Conservation (phyloP, 2,888 invertebrate species). For the Drosophila birchii region DNA sequence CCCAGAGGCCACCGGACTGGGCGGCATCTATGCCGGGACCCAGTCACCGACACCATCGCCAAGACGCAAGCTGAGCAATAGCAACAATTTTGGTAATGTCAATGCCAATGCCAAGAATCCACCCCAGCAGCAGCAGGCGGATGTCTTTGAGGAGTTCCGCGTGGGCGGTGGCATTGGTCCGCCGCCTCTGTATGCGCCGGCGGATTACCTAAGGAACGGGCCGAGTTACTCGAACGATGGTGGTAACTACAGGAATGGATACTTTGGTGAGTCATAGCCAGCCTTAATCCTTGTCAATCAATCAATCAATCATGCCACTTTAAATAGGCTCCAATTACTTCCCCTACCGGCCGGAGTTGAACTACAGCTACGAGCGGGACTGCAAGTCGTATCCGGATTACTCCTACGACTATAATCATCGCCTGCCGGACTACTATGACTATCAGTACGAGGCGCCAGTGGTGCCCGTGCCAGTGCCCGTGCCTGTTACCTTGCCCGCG, state of each 20-base stretch:
- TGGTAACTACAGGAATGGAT: slow-evolving; percentile 81
- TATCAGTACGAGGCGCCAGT: slow-evolving; percentile 80
- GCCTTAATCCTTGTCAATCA: too few species aligned
- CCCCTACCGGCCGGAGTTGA: slow-evolving; percentile 83
- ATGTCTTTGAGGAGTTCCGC: slow-evolving; percentile 75
- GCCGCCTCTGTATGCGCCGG: slow-evolving; percentile 77
- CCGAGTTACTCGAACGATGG: slow-evolving; percentile 83
- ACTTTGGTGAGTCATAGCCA: slow-evolving; percentile 77
- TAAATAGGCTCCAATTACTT: slow-evolving; percentile 84
- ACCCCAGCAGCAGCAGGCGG: slow-evolving; percentile 27
- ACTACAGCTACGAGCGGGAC: slow-evolving; percentile 83
- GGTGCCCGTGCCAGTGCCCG: slow-evolving; percentile 42
- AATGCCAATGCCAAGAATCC: slow-evolving; percentile 1
- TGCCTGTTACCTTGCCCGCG: slow-evolving; percentile 43
- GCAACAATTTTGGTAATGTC: slow-evolving; percentile 87
- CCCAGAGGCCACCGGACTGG: slow-evolving; percentile 85
- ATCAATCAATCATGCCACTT: not conserved
- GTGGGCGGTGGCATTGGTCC: slow-evolving; percentile 77
- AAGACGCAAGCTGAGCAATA: slow-evolving; percentile 89
- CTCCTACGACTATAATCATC: slow-evolving; percentile 83
- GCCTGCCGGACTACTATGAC: slow-evolving; percentile 83
- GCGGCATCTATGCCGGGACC: slow-evolving; percentile 85
- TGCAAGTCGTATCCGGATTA: slow-evolving; percentile 85
- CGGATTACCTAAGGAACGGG: slow-evolving; percentile 81
- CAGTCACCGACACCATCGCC: slow-evolving; percentile 89